Evolutionary conservation across 2,797 vertebrate genomes (phyloP).

Genomic region (Lacerta viridis): DNA sequence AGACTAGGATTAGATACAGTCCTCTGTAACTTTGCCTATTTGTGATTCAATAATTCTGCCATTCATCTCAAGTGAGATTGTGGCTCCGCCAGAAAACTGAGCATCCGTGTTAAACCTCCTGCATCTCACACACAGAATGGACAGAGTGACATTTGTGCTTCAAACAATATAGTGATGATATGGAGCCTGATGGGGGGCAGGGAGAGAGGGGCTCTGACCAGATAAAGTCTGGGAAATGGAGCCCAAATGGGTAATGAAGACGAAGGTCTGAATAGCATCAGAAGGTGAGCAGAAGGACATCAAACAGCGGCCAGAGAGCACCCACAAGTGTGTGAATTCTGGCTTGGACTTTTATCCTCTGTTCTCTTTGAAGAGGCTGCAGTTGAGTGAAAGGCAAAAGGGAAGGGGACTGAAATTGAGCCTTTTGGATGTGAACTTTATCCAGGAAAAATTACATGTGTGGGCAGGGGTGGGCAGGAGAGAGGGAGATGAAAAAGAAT

Average conservation of each 20-base stretch:
- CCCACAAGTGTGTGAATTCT: constrained; percentile 77
- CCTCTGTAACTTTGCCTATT: constrained; percentile 60
- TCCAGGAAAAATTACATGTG: constrained; percentile 88
- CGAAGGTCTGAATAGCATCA: constrained; percentile 90
- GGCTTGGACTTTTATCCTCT: constrained; percentile 91
- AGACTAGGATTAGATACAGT: too few relatives aligned
- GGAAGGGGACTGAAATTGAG: constrained; percentile 85
- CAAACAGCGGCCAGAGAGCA: constrained; percentile 87
- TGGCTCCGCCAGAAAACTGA: constrained; percentile 68
- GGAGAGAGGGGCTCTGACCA: constrained; percentile 80
- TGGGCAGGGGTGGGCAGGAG: constrained; percentile 49
- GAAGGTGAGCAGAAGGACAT: constrained; percentile 89
- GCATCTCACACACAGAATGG: constrained; percentile 61
- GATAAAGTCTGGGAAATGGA: constrained; percentile 87
- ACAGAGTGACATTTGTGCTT: constrained; percentile 77
- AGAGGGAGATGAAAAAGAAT: constrained; percentile 94
- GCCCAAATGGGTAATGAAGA: constrained; percentile 84
- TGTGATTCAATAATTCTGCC: constrained; percentile 18
- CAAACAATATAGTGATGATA: constrained; percentile 71
- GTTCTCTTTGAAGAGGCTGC: constrained; percentile 95
- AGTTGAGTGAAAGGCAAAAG: constrained; percentile 81
- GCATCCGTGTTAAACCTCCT: background rate
- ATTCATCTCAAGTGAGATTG: constrained; percentile 52
- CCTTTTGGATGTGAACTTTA: constrained; percentile 84
- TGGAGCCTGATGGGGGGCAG: constrained; percentile 84